Conservation (phyloP, 2,113 vertebrate species). For the Rynchops niger region DNA sequence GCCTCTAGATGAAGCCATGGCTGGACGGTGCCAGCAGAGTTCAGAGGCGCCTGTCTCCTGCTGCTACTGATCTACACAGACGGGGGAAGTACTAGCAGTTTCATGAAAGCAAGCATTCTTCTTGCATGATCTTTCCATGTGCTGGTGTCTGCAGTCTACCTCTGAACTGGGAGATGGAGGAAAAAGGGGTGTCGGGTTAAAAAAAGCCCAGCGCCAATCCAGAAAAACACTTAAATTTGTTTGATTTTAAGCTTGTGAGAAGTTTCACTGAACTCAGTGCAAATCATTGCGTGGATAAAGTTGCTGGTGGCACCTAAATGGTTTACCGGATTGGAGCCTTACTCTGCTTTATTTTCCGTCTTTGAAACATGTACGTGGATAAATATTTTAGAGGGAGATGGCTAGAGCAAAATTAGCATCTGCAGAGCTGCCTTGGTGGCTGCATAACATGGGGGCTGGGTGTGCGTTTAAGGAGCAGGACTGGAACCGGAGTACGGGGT, state of each 20-base stretch:
- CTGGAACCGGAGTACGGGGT: background rate
- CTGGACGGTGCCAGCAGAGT: background rate
- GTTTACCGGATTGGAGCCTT: background rate
- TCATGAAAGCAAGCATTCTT: background rate
- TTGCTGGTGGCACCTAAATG: background rate
- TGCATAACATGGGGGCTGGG: fast-evolving
- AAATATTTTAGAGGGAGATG: background rate
- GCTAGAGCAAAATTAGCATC: background rate
- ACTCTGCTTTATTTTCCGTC: background rate
- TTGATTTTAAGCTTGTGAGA: background rate
- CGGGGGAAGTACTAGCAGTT: background rate
- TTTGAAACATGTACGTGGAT: background rate
- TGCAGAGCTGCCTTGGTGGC: background rate
- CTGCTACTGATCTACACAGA: background rate
- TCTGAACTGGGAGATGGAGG: background rate
- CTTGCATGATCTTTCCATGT: background rate
- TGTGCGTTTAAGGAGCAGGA: fast-evolving
- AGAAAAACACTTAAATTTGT: background rate
- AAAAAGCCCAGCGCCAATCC: background rate
- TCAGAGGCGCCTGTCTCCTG: background rate
- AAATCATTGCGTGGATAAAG: background rate
- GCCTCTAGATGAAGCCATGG: background rate
- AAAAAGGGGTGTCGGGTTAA: background rate
- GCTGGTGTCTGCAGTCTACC: background rate
- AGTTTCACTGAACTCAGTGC: background rate